These are phyloP conservation scores for Saccostrea glomerata DNA, from an alignment of 1,140 invertebrate species.

Conservation along the genomic window DNA sequence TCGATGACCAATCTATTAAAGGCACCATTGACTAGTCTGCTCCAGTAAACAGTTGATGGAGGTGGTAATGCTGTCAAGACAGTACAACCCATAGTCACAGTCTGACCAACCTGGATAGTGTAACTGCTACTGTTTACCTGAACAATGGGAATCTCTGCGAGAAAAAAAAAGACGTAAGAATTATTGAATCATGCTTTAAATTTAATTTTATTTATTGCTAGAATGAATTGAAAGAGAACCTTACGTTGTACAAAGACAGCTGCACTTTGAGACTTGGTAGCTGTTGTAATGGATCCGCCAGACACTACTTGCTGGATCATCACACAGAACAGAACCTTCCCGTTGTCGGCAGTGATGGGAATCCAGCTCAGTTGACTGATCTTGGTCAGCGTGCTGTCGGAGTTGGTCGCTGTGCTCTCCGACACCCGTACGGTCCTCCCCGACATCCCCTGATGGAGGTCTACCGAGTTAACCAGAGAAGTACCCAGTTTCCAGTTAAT, in stretches of 20 bases:
- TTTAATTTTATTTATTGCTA: background rate
- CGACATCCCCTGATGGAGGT: background rate
- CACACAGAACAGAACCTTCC: conserved; percentile 13
- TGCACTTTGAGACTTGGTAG: background rate
- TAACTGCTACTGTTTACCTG: conserved; percentile 29
- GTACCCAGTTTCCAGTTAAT: background rate
- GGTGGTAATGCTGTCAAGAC: conserved; percentile 41
- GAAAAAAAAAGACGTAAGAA: background rate
- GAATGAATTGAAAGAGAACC: background rate
- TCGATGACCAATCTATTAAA: background rate
- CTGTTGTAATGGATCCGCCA: background rate
- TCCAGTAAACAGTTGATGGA: conserved; percentile 42
- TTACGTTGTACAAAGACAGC: conserved; percentile 1
- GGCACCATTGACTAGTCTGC: conserved; percentile 21
- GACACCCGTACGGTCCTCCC: background rate
- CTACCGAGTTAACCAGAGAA: background rate
- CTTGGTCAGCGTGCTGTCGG: background rate
- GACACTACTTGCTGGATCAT: background rate
- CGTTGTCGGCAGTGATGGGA: conserved; percentile 8
- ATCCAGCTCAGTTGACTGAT: background rate
- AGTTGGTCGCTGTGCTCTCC: background rate
- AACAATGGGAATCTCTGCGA: conserved; percentile 40
- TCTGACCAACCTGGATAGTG: conserved; percentile 41
- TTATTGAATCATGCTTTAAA: background rate
- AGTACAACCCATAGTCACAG: conserved; percentile 28